Evolutionary conservation across 2,888 invertebrate species (phyloP).

Genomic region (Alloplasta piceator): DNA sequence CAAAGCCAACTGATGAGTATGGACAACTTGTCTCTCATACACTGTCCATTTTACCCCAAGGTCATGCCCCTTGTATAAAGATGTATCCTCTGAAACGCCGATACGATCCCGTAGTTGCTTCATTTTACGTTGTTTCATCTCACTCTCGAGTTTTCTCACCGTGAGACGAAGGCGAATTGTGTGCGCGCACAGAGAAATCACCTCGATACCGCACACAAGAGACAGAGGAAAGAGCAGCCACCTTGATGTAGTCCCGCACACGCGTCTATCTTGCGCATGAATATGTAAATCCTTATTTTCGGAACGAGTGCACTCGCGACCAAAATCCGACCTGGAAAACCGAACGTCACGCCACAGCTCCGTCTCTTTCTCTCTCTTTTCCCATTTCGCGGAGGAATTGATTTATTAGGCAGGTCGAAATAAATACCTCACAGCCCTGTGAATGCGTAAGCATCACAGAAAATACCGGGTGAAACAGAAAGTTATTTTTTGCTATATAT

Average conservation of each 20-base stretch:
- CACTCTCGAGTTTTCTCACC: slow-evolving; percentile 19
- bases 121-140: slow-evolving; percentile 18
- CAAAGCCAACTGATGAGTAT: not conserved
- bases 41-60: slow-evolving; percentile 3
- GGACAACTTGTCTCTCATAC: not conserved
- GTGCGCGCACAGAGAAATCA: slow-evolving; percentile 25
- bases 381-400: slow-evolving; percentile 77
- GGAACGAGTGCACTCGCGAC: slow-evolving; percentile 82
- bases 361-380: slow-evolving; percentile 51
- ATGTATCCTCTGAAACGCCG: slow-evolving; percentile 22
- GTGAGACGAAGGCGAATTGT: slow-evolving; percentile 46
- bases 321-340: slow-evolving; percentile 80
- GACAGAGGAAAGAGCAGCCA: slow-evolving; percentile 26
- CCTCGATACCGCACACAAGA: slow-evolving; percentile 11
- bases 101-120: slow-evolving; percentile 36
- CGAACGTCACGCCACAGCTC: slow-evolving; percentile 65
- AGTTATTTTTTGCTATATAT: slow-evolving; percentile 6
- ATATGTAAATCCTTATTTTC: slow-evolving; percentile 84
- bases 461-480: slow-evolving; percentile 45
- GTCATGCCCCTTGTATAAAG: not conserved
- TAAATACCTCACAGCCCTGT: slow-evolving; percentile 53
- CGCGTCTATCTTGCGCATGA: slow-evolving; percentile 78
- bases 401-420: slow-evolving; percentile 78
- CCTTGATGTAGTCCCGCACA: slow-evolving; percentile 40
- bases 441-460: slow-evolving; percentile 24